Evolutionary conservation across 2,888 invertebrate species (phyloP).

Genomic region (Ashinkailepas kermadecensis): DNA sequence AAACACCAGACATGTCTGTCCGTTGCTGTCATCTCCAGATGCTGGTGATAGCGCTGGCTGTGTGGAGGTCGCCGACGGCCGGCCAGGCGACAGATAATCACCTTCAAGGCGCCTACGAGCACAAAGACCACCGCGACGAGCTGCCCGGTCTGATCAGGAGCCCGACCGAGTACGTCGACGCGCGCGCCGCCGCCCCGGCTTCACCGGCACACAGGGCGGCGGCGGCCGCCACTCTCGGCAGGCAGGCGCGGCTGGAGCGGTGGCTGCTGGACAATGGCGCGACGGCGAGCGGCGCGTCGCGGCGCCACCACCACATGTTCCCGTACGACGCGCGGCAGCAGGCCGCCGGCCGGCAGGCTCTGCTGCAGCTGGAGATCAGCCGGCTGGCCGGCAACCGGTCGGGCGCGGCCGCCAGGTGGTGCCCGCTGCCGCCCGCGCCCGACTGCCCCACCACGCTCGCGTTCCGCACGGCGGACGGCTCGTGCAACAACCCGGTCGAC

Average conservation of each 20-base stretch:
- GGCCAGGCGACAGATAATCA: too few species aligned
- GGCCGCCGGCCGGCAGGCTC: background rate
- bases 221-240: background rate
- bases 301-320: background rate
- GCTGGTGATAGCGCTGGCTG: too few species aligned
- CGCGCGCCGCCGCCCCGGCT: background rate
- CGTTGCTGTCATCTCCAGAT: too few species aligned
- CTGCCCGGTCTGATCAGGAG: background rate
- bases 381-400: background rate
- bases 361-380: background rate
- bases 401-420: background rate
- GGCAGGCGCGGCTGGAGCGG: background rate
- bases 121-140: too few species aligned
- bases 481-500: slow-evolving; percentile 32
- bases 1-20: too few species aligned
- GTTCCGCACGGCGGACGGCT: slow-evolving; percentile 31
- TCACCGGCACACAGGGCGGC: background rate
- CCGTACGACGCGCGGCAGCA: background rate
- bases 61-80: too few species aligned
- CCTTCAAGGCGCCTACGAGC: too few species aligned
- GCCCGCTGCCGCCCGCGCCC: background rate
- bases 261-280: background rate
- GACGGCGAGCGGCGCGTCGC: background rate
- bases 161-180: background rate
- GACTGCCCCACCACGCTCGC: background rate